A percentile compares a stretch with the other conserved stretches of the same genome.
Evolutionary conservation across 2,888 invertebrate genomes (phyloP).

Genomic region (Polia nebulosa): DNA sequence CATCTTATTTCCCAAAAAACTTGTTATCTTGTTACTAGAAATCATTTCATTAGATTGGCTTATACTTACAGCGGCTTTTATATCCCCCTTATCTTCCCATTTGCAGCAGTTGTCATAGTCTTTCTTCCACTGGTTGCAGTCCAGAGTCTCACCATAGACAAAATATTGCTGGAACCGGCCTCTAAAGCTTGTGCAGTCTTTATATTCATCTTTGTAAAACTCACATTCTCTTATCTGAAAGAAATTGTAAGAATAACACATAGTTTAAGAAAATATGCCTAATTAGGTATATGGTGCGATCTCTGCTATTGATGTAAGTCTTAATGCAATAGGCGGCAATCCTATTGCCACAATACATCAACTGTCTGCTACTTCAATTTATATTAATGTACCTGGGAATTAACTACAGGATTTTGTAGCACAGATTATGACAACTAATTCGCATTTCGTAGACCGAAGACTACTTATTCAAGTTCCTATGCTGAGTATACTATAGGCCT

Average conservation of each 20-base stretch:
- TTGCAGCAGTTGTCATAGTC: conserved; percentile 94
- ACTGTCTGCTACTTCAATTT: no score
- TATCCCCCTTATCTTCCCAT: conserved; percentile 92
- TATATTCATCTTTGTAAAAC: conserved; percentile 95
- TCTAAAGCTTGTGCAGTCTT: conserved; percentile 94
- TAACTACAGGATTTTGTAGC: neutral
- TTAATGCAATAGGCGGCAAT: no score
- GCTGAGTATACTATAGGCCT: no score
- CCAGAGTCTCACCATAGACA: conserved; percentile 93
- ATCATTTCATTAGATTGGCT: no score
- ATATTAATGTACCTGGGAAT: neutral
- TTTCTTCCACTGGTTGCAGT: conserved; percentile 95
- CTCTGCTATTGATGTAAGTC: no score
- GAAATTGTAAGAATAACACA: neutral
- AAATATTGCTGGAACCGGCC: conserved; percentile 97
- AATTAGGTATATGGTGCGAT: no score
- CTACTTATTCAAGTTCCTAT: neutral
- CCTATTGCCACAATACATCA: no score
- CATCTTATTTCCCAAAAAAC: no score
- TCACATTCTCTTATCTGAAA: conserved; percentile 94
- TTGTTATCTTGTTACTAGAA: no score
- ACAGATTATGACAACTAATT: neutral
- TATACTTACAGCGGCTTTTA: conserved; percentile 92
- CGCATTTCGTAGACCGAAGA: neutral
- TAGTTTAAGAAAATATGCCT: no score